phyloP scores from a whole-genome alignment of 2,888 invertebrate species.

The Microctonus hyperodae region DNA sequence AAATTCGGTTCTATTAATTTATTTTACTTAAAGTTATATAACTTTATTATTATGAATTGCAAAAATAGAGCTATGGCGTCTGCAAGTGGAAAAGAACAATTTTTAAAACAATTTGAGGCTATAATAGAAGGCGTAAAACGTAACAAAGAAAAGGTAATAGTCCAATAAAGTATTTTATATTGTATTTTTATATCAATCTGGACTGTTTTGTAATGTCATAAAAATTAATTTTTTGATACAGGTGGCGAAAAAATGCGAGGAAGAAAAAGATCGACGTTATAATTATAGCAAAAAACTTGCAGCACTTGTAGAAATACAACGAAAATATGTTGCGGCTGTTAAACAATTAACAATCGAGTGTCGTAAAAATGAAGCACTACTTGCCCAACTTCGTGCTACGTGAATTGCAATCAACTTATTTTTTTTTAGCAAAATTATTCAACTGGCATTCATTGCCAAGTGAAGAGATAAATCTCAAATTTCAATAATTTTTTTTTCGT shows the following conservation, averaged over 20 bases:
- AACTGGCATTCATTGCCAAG: slow-evolving; percentile 7
- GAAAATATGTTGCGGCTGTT: slow-evolving; percentile 79
- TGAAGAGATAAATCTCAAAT: no score
- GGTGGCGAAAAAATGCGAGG: slow-evolving; percentile 69
- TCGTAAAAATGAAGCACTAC: slow-evolving; percentile 72
- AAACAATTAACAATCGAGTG: slow-evolving; percentile 80
- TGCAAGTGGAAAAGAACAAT: slow-evolving; percentile 82
- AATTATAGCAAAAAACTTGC: slow-evolving; percentile 70
- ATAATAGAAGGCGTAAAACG: slow-evolving; percentile 91
- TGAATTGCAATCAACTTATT: background rate
- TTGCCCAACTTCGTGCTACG: slow-evolving; percentile 58
- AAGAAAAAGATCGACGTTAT: slow-evolving; percentile 75
- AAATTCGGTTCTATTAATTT: background rate
- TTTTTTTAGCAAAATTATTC: slow-evolving; percentile 13
- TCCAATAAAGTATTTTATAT: background rate
- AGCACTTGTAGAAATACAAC: slow-evolving; percentile 73
- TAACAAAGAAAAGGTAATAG: slow-evolving; percentile 77
- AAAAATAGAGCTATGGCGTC: slow-evolving; percentile 82
- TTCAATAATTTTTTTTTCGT: no score
- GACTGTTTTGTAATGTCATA: background rate
- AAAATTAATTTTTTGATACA: slow-evolving; percentile 32
- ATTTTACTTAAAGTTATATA: background rate
- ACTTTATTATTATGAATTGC: background rate
- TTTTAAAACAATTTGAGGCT: slow-evolving; percentile 87
- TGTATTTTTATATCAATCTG: background rate